Base-by-base conservation (phyloP, 2,888 invertebrate species). In the Eudasyphora cyanicolor region DNA sequence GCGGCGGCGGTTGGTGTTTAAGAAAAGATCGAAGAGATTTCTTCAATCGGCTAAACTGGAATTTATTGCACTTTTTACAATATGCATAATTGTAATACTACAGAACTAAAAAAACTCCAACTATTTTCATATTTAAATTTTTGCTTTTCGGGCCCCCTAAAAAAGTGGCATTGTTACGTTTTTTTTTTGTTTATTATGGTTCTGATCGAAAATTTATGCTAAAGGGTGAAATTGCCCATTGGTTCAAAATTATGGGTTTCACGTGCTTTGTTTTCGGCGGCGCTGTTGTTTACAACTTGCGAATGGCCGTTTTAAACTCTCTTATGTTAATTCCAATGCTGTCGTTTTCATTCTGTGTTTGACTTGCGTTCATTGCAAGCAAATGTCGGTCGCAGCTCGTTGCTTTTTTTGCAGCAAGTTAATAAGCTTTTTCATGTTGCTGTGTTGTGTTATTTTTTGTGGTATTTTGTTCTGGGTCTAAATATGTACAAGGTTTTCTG, bases 241-340 rank as follows among this genome's bases (percentile, higher is more conserved):
- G 92, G 91, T 89, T 91, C 88, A 87, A 92, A 92, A 92, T 92
- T 91, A 92, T 91, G 90, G 91, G 91, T 91, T 92, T 89, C 89
- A 87, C 86, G 17, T 70, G 71, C 70, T 54, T n/a, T 24, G 57
- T 17, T 76, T 38, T 69, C 17, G 29, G 42, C 45, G 14, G 12
- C 45, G 12, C 45, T 73, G 73, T 35, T 19, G 54, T 32, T 21
- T n/a, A n/a, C n/a, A n/a, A n/a, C 12, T 29, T 73, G 35, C 17
- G 27, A 42, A 27, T 45, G 0, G 49, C 35, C 51, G 57, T 64
- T 19, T 35, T 57, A 14, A n/a, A 60, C 35, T 76, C n/a, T n/a
- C 57, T 42, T 49, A 14, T 14, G 8, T 32, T 38, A 45, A 4
- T 35, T 27, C n/a, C 10, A 12, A 69, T 84, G 32, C 32, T 77